Conservation (phyloP, 2,888 invertebrate genomes). For the Andrena dorsata region DNA sequence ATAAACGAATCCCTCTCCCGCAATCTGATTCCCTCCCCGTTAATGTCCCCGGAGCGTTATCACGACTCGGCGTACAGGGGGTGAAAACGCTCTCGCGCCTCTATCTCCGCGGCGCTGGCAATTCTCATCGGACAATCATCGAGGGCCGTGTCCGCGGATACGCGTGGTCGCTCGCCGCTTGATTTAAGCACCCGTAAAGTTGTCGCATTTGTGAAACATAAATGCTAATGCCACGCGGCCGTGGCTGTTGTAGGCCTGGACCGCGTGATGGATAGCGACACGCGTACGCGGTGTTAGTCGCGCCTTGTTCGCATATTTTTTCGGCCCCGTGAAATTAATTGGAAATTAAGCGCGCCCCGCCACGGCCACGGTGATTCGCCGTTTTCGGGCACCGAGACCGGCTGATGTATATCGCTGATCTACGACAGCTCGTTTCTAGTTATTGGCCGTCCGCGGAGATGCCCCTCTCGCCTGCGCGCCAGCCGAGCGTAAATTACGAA, state of each 20-base stretch:
- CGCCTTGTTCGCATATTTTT: conserved; percentile 78
- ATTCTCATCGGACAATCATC: conserved; percentile 1
- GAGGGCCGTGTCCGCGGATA: conserved; percentile 7
- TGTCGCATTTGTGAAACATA: conserved; percentile 73
- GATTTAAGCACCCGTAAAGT: conserved; percentile 71
- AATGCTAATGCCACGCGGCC: conserved; percentile 73
- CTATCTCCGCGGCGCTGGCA: background rate
- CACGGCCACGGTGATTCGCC: conserved; percentile 50
- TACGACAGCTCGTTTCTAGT: conserved; percentile 60
- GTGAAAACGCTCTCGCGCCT: background rate
- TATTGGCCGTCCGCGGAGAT: conserved; percentile 51
- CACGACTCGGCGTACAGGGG: too few relatives aligned
- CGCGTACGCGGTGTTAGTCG: conserved; percentile 73
- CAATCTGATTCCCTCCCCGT: conserved; percentile 7
- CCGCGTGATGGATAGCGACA: conserved; percentile 76
- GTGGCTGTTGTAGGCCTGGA: conserved; percentile 27
- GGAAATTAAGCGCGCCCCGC: conserved; percentile 75
- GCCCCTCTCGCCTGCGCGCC: conserved; percentile 10
- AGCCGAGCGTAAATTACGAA: conserved; percentile 45
- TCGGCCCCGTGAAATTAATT: conserved; percentile 76
- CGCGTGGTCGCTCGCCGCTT: conserved; percentile 27
- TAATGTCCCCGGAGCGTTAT: background rate
- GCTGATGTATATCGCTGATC: conserved; percentile 60
- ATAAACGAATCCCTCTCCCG: background rate
- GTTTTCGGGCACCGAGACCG: conserved; percentile 47